phyloP scores from a whole-genome alignment of 1,140 invertebrate genomes.

The Oppia nitens region DNA sequence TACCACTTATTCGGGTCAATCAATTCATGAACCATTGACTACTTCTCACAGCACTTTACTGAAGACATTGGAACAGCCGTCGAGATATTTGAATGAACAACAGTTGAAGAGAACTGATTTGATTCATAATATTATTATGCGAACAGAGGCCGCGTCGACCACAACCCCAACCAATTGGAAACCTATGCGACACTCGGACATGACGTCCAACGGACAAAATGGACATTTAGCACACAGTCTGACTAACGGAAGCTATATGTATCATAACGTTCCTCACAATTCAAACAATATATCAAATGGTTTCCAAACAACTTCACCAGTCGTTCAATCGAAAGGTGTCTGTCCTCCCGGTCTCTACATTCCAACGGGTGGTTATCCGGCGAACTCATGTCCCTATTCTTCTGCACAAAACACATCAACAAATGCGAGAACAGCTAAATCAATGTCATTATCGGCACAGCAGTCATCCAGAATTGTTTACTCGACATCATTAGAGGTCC shows the following conservation, averaged over 20 bases:
- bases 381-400: constrained; percentile 18
- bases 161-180: background rate
- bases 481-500: background rate
- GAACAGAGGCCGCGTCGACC: background rate
- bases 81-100: constrained; percentile 59
- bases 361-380: constrained; percentile 28
- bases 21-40: constrained; percentile 38
- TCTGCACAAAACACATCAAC: constrained; percentile 2
- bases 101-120: constrained; percentile 72
- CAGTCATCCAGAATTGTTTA: constrained; percentile 4
- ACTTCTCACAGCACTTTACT: constrained; percentile 70
- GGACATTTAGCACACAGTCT: background rate
- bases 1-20: constrained; percentile 3
- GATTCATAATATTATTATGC: constrained; percentile 69
- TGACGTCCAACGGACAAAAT: background rate
- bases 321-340: background rate
- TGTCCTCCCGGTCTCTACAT: constrained; percentile 15
- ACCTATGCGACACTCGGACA: background rate
- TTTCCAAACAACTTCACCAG: background rate
- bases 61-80: constrained; percentile 68
- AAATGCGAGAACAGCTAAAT: background rate
- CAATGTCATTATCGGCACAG: background rate
- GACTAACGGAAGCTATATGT: background rate
- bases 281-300: background rate
- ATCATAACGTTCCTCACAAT: background rate